phyloP scores from a whole-genome alignment of 2,113 vertebrate genomes.

The Piprites chloris region DNA sequence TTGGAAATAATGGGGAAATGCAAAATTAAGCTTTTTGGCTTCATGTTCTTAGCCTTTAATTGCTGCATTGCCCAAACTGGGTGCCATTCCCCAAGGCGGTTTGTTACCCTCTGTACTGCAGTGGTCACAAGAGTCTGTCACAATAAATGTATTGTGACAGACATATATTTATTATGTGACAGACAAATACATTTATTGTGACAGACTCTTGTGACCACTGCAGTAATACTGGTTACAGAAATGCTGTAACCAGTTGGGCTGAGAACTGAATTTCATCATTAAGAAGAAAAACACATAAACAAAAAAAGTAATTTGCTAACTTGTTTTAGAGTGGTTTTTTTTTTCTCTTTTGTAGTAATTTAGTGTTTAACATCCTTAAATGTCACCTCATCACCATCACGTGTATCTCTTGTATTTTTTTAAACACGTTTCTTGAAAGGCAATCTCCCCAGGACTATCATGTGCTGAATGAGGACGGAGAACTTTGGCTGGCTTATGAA shows the following conservation, averaged over 20 bases:
- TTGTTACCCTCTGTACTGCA: not conserved
- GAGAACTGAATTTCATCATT: not conserved
- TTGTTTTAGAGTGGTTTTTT: not conserved
- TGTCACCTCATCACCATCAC: constrained; percentile 59
- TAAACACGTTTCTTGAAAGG: constrained; percentile 83
- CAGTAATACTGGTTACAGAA: too few species aligned
- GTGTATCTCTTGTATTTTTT: constrained; percentile 76
- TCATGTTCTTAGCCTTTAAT: not conserved
- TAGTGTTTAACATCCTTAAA: constrained; percentile 14
- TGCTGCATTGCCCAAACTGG: not conserved
- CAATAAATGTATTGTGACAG: not conserved
- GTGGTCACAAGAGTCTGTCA: not conserved
- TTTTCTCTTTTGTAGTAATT: not conserved
- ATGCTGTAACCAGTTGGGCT: not conserved
- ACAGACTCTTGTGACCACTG: too few species aligned
- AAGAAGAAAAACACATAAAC: not conserved
- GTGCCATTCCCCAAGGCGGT: not conserved
- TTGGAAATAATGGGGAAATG: not conserved
- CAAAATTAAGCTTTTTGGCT: not conserved
- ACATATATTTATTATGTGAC: too few species aligned
- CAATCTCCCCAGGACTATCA: constrained; percentile 88
- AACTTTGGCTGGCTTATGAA: constrained; percentile 99
- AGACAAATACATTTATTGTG: too few species aligned
- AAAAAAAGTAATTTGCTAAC: not conserved
- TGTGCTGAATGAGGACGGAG: constrained; percentile 97